Conservation (phyloP, 2,113 vertebrate genomes). For the Megaceryle torquata region DNA sequence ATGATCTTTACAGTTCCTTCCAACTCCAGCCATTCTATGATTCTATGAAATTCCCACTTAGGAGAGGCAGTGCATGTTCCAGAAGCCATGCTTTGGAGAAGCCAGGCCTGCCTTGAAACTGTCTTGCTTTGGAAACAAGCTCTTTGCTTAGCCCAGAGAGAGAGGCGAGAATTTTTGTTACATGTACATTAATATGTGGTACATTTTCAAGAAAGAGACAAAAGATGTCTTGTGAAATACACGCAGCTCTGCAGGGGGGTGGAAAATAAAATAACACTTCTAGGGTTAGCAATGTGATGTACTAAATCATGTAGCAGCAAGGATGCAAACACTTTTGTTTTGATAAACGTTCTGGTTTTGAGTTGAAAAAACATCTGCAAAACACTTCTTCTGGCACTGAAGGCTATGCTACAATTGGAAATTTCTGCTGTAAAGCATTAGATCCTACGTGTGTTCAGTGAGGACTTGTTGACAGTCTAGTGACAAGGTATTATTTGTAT, state of each 20-base stretch:
- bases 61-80: not conserved
- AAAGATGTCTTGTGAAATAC: not conserved
- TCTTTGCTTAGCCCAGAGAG: not conserved
- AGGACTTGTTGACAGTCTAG: not conserved
- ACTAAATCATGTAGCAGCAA: not conserved
- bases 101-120: no score
- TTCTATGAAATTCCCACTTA: no score
- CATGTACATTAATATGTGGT: accelerated
- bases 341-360: not conserved
- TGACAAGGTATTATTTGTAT: not conserved
- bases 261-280: not conserved
- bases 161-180: not conserved
- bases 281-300: not conserved
- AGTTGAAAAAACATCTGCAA: not conserved
- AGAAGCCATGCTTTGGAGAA: not conserved
- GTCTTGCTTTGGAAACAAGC: not conserved
- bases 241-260: not conserved
- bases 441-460: accelerated
- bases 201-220: not conserved
- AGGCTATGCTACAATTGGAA: not conserved
- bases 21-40: no score
- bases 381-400: not conserved
- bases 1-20: no score
- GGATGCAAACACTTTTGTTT: not conserved
- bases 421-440: not conserved